A percentile compares a stretch with the other conserved stretches of the same genome.
phyloP scores from a whole-genome alignment of 2,113 vertebrate species.

The Sinocyclocheilus anophthalmus region DNA sequence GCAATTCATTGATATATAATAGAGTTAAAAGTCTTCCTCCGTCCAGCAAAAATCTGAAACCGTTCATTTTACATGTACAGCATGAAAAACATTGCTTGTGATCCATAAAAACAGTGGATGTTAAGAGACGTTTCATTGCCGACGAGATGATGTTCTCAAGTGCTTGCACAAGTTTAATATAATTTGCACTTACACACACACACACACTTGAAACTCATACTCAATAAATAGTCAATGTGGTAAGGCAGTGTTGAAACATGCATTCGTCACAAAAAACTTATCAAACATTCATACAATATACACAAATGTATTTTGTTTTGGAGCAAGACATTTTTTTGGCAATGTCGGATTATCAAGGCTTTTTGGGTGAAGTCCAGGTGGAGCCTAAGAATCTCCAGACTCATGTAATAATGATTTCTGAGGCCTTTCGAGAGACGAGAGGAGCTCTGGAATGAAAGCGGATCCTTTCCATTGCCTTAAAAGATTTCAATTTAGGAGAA shows the following conservation, averaged over 20 bases:
- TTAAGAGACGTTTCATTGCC: slow-evolving; percentile 52
- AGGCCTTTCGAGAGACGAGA: slow-evolving; percentile 44
- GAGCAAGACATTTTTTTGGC: slow-evolving; percentile 63
- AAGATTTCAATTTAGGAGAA: slow-evolving; percentile 62
- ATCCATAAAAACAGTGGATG: background rate
- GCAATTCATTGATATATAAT: too few relatives aligned
- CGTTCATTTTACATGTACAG: too few relatives aligned
- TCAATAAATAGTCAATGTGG: slow-evolving; percentile 91
- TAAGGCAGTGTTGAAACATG: slow-evolving; percentile 93
- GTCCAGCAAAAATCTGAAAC: too few relatives aligned
- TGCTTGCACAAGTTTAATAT: slow-evolving; percentile 66
- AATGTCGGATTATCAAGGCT: slow-evolving; percentile 81
- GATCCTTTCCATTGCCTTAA: slow-evolving; percentile 72
- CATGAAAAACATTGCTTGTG: too few relatives aligned
- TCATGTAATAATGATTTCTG: slow-evolving; percentile 49
- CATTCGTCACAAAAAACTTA: slow-evolving; percentile 82
- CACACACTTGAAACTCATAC: slow-evolving; percentile 76
- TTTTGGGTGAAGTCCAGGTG: slow-evolving; percentile 83
- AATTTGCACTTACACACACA: slow-evolving; percentile 39
- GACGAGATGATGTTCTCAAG: slow-evolving; percentile 62
- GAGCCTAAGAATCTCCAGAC: slow-evolving; percentile 72
- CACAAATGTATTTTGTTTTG: slow-evolving; percentile 75
- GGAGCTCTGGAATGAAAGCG: slow-evolving; percentile 36
- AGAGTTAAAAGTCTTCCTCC: too few relatives aligned
- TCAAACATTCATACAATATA: slow-evolving; percentile 80